Evolutionary conservation across 2,113 vertebrate species (phyloP).

Genomic region (Lepisosteus oculatus): DNA sequence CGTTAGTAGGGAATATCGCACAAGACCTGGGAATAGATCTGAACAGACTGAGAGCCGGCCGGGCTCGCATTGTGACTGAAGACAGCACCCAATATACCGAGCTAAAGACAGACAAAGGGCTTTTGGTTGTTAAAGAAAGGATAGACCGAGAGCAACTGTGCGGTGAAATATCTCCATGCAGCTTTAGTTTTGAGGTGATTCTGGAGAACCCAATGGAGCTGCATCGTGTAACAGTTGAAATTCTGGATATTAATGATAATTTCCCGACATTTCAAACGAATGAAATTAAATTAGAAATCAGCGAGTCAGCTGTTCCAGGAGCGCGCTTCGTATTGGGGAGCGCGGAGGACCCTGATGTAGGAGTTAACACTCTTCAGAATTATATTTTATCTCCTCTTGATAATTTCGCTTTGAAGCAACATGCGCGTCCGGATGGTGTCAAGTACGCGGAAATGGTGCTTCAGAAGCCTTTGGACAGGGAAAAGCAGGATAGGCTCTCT

Average conservation of each 20-base stretch:
- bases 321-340: constrained; percentile 42
- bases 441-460: constrained; percentile 52
- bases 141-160: constrained; percentile 53
- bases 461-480: constrained; percentile 50
- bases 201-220: constrained; percentile 53
- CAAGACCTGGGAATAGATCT: constrained; percentile 59
- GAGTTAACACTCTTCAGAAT: constrained; percentile 41
- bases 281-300: constrained; percentile 47
- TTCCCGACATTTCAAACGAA: constrained; percentile 51
- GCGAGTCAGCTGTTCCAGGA: constrained; percentile 33
- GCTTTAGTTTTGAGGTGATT: constrained; percentile 46
- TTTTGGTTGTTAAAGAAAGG: constrained; percentile 41
- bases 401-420: constrained; percentile 30
- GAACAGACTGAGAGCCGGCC: constrained; percentile 42
- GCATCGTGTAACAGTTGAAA: constrained; percentile 39
- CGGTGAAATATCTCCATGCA: constrained; percentile 37
- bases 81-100: constrained; percentile 53
- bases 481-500: constrained; percentile 38
- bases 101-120: constrained; percentile 50
- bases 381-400: constrained; percentile 28
- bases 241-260: constrained; percentile 50
- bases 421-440: constrained; percentile 19
- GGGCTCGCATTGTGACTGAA: constrained; percentile 53
- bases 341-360: constrained; percentile 43
- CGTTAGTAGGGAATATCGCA: constrained; percentile 60